Evolutionary conservation across 2,888 invertebrate species (phyloP), one percentile per base, ranked within the genome.

Genomic region (Thalpophila matura): DNA sequence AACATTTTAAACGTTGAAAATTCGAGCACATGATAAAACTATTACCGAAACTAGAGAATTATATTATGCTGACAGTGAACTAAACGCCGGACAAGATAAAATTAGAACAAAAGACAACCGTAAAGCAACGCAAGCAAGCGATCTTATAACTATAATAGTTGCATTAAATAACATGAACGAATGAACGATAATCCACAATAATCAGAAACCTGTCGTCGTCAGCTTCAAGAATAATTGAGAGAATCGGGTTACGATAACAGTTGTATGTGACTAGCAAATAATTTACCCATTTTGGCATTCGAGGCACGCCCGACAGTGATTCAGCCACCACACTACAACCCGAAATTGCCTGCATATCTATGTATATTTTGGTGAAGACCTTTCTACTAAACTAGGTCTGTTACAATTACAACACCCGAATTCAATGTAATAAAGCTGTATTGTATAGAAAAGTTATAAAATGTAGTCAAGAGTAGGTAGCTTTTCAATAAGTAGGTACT

Each of bases 231-330:
- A 74, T 69, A 74, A 70, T 74, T 67, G 40, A 69, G 62, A 43
- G 46, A 74, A 70, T 70, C 46, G 46, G 40, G 62, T 69, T 55
- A 70, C 24, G 50, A 51, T 74, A 69, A 54, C 70, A 46, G 45
- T 69, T 51, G 70, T 56, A 59, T 53, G 67, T 69, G 75, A 74
- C 70, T 70, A 55, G 50, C 63, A 70, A 74, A 74, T 75, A 55
- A 74, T 70, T 74, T 70, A 42, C 46, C 18, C 14, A 16, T n/a
- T 7, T 74, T 54, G 6, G 37, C 14, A 74, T 70, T 70, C 63
- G 14, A n/a, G 20, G 29, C 70, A 70, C 70, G 70, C 63, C 51
- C 75, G 33, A 33, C 24, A 51, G 63, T 70, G 71, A 69, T 55
- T 74, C 71, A 61, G 33, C 50, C 20, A 50, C 45, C 70, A 51